Evolutionary conservation across 2,113 vertebrate genomes (phyloP), one percentile per base, ranked within the genome.

Genomic region (Otocyon megalotis): DNA sequence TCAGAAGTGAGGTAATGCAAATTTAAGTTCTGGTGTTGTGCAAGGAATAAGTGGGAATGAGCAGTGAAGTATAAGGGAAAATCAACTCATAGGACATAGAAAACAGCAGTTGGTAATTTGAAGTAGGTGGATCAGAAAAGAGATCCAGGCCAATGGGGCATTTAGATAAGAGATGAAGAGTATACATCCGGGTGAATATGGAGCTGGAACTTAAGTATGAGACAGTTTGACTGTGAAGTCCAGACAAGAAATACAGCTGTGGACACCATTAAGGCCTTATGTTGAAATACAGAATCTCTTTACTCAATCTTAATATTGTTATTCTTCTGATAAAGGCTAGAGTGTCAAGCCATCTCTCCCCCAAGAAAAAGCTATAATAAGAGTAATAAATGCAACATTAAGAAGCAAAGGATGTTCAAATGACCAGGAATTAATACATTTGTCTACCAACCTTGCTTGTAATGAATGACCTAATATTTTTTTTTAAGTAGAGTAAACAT

Each of bases 371-470:
- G 17, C 28, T 48, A 28, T 76, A 63, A 56, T 83, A 83, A 62
- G 43, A 88, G 37, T 63, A 80, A 71, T 19, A 91, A 93, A 84
- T 53, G 24, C 22, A 96, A 56, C 48, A 56, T 9, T 98, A 76
- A 94, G 89, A 98, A 98, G 69, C 82, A 79, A 97, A 98, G 35
- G 88, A 69, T 96, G 32, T 90, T 95, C 74, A 94, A 96, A 97
- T 94, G 67, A 24, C 48, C 98, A 96, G 95, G 97, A 94, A 93
- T 53, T 86, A 92, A 95, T 69, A 89, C 65, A 97, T 53, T 97
- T 97, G 96, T 79, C 43, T 98, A 79, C 82, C 94, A 97, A 67
- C 35, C 32, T 97, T 97, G 94, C 97, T 98, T 98, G 96, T 96
- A 98, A 96, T 82, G 90, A 90, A 92, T 97, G 58, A 48, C 69